Evolutionary conservation across 2,888 invertebrate genomes (phyloP), one percentile per base, ranked within the genome.

Genomic region (Diaprepes abbreviatus): DNA sequence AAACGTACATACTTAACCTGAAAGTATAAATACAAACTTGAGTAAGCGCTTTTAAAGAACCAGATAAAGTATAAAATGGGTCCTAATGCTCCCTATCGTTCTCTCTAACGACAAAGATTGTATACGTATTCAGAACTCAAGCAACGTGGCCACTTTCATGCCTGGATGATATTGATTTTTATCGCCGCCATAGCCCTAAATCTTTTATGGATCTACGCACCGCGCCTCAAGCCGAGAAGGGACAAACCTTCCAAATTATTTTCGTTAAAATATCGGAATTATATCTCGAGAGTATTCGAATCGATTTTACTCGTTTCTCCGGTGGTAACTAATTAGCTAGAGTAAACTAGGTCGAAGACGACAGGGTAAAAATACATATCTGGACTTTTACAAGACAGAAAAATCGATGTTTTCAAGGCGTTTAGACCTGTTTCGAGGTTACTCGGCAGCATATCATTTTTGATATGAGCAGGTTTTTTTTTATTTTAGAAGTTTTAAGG

Each of bases 161-260:
- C 35, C 57, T 31, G 38, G 59, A 43, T 43, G 21, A 50, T 66
- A 66, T 66, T 66, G 66, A 66, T 66, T 66, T 66, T 66, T 45
- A 48, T 57, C 36, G 57, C 48, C 66, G 66, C 38, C 50, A 58
- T 38, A 40, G 58, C 58, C 57, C 50, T 50, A 36, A 36, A 50
- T 57, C 57, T 58, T 50, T 58, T 50, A 55, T 28, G 48, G 45
- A 19, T 35, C 50, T 57, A 58, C 58, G 50, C 66, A 58, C 58
- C 66, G 50, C 66, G 28, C 66, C 50, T 40, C 38, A 66, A 38
- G 38, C 33, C 38, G 38, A 50, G 28, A 28, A 58, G 52, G 58
- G 35, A 48, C 36, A 48, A 36, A 35, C 19, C 24, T 14, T 33
- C 21, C 21, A 36, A 60, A 60, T 40, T 19, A 19, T 16, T 54